Conservation (phyloP, 2,113 vertebrate species). For the Empidonax alnorum region DNA sequence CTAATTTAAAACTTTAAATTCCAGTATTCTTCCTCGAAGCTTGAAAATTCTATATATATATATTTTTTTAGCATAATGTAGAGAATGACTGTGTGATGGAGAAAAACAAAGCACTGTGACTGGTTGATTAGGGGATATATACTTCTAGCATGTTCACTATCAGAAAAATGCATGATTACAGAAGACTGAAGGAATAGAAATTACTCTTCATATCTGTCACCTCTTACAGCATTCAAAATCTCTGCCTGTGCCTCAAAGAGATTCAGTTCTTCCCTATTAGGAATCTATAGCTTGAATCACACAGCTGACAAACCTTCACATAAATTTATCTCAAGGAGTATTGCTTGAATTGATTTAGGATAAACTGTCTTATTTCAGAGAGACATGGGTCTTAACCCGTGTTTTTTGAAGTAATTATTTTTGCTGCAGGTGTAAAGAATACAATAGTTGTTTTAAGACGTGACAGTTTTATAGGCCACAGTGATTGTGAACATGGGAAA, state of each 20-base stretch:
- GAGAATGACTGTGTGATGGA: not conserved
- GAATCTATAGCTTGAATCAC: not conserved
- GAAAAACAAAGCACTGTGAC: not conserved
- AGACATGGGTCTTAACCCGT: not conserved
- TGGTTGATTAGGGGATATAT: not conserved
- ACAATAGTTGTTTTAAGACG: not conserved
- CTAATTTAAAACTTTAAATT: not conserved
- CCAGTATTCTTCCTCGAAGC: not conserved
- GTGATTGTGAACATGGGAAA: not conserved
- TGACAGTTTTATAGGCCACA: not conserved
- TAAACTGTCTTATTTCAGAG: not conserved
- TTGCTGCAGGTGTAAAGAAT: not conserved
- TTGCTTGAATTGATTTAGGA: slow-evolving; percentile 49
- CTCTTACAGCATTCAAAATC: not conserved
- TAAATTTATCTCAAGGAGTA: not conserved
- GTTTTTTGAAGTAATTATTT: slow-evolving; percentile 12
- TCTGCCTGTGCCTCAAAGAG: not conserved
- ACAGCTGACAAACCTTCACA: slow-evolving; percentile 26
- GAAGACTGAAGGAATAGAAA: not conserved
- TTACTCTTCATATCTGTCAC: not conserved
- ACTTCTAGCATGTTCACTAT: not conserved
- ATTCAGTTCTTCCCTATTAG: slow-evolving; percentile 1
- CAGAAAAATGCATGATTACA: not conserved
- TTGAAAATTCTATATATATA: not conserved
- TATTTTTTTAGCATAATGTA: not conserved